These are phyloP conservation scores for Clarias gariepinus DNA, from an alignment of 2,113 vertebrate genomes.

Conservation along the genomic window DNA sequence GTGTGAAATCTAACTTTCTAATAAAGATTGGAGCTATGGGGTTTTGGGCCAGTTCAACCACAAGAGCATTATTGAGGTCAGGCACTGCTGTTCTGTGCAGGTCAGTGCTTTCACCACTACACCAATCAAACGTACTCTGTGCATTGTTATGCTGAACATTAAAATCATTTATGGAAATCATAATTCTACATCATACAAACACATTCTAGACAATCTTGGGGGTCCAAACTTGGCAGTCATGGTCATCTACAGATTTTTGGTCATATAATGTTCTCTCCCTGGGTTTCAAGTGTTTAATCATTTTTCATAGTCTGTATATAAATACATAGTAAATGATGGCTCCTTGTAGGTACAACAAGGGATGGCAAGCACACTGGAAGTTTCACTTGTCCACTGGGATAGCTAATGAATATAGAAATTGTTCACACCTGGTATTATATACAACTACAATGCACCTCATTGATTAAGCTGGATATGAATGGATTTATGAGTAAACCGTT, in stretches of 20 bases:
- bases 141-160: not conserved
- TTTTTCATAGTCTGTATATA: not conserved
- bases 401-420: not conserved
- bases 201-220: not conserved
- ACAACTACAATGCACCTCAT: not conserved
- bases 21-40: not conserved
- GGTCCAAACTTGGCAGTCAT: not conserved
- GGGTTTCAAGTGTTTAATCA: not conserved
- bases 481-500: not conserved
- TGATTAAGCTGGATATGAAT: not conserved
- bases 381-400: not conserved
- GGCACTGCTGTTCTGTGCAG: not conserved
- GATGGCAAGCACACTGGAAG: not conserved
- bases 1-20: not conserved
- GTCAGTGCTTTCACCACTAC: not conserved
- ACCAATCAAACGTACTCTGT: not conserved
- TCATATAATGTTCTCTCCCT: not conserved
- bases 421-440: not conserved
- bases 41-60: not conserved
- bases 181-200: not conserved
- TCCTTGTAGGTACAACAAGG: not conserved
- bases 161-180: not conserved
- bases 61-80: not conserved
- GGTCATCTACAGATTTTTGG: not conserved
- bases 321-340: not conserved